Evolutionary conservation across 2,888 invertebrate genomes (phyloP).

Genomic region (Panopea generosa): DNA sequence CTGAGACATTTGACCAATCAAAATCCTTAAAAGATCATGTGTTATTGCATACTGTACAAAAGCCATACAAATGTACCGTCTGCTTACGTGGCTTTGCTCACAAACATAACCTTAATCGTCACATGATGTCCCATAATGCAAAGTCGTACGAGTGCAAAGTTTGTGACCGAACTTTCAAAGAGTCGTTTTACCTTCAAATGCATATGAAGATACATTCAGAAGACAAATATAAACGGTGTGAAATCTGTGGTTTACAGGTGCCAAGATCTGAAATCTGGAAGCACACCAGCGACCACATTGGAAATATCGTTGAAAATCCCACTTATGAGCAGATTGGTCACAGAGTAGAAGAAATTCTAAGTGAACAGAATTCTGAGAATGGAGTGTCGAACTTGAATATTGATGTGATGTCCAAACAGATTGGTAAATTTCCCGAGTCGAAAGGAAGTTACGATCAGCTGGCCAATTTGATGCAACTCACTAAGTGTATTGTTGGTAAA

Average conservation of each 20-base stretch:
- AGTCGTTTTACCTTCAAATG: slow-evolving; percentile 55
- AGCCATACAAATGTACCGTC: slow-evolving; percentile 29
- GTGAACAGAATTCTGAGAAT: slow-evolving; percentile 16
- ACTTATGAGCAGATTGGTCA: slow-evolving; percentile 51
- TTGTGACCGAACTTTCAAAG: slow-evolving; percentile 45
- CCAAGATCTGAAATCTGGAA: slow-evolving; percentile 28
- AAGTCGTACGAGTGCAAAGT: slow-evolving; percentile 35
- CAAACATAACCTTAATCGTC: slow-evolving; percentile 49
- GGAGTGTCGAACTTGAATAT: background rate
- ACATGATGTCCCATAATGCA: slow-evolving; percentile 51
- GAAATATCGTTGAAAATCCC: slow-evolving; percentile 40
- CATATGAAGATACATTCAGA: slow-evolving; percentile 46
- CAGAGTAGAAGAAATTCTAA: slow-evolving; percentile 44
- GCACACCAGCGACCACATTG: slow-evolving; percentile 41
- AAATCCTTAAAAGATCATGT: slow-evolving; percentile 1
- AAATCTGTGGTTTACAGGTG: slow-evolving; percentile 48
- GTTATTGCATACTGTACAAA: slow-evolving; percentile 7
- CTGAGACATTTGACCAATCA: slow-evolving; percentile 5
- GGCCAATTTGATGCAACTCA: background rate
- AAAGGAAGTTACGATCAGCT: background rate
- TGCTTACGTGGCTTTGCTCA: slow-evolving; percentile 42
- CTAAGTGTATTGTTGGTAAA: background rate
- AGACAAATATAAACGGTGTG: slow-evolving; percentile 28
- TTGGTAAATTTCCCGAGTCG: background rate
- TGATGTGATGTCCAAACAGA: background rate